Evolutionary conservation across 2,888 invertebrate genomes (phyloP).

Genomic region (Spilarctia lutea): DNA sequence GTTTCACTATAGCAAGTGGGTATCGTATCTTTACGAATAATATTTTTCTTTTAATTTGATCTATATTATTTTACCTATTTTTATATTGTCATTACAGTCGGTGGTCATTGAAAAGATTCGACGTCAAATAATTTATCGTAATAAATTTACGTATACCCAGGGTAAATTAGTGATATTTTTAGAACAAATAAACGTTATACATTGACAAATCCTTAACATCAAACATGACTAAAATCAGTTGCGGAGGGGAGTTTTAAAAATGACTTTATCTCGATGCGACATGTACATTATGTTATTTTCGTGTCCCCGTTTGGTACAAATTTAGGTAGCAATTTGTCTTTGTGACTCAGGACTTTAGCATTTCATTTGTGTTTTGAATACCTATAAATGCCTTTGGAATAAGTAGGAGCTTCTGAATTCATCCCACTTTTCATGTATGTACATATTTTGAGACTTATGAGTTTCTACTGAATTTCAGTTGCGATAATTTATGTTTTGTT

Average conservation of each 20-base stretch:
- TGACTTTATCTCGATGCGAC: conserved; percentile 71
- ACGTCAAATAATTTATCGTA: conserved; percentile 2
- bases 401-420: neutral
- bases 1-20: too few species aligned
- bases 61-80: neutral
- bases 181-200: conserved; percentile 65
- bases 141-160: conserved; percentile 27
- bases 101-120: neutral
- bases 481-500: neutral
- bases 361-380: conserved; percentile 17
- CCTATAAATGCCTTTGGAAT: neutral
- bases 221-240: conserved; percentile 59
- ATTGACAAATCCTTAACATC: conserved; percentile 77
- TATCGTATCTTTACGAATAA: too few species aligned
- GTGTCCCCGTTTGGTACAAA: conserved; percentile 57
- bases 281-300: conserved; percentile 68
- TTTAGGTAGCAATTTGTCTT: conserved; percentile 57
- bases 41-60: too few species aligned
- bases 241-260: conserved; percentile 72
- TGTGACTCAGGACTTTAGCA: conserved; percentile 37
- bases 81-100: too few species aligned
- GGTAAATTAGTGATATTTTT: conserved; percentile 47
- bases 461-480: neutral
- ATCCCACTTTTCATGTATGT: neutral
- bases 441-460: neutral